phyloP scores from a whole-genome alignment of 2,797 vertebrate species.

The Falco columbarius region DNA sequence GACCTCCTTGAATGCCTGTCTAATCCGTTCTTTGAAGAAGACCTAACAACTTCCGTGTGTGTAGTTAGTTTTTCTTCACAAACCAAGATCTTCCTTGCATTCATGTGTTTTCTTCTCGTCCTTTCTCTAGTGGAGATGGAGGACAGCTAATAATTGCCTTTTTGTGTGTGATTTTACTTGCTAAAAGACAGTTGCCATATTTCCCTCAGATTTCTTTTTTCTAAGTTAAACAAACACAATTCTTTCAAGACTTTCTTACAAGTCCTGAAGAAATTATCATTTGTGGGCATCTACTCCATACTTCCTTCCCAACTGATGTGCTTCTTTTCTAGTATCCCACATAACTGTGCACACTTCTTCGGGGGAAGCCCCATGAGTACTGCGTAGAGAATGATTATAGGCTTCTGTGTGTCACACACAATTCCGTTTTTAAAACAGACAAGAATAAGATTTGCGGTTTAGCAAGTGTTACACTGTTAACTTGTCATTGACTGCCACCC shows the following conservation, averaged over 20 bases:
- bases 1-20: not conserved
- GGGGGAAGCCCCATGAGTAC: not conserved
- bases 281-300: not conserved
- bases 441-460: not conserved
- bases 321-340: not conserved
- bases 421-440: not conserved
- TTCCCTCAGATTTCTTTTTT: not conserved
- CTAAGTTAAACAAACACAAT: not conserved
- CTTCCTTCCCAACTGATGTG: not conserved
- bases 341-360: not conserved
- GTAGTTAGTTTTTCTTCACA: not conserved
- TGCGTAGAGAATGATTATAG: not conserved
- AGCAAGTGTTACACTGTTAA: not conserved
- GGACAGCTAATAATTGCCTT: not conserved
- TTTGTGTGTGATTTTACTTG: not conserved
- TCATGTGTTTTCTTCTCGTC: not conserved
- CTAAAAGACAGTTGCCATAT: not conserved
- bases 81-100: not conserved
- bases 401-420: not conserved
- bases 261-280: not conserved
- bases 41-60: not conserved
- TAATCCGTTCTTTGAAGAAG: not conserved
- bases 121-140: not conserved
- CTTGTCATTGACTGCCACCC: constrained; percentile 13
- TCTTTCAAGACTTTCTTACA: not conserved